Conservation (phyloP, 2,797 vertebrate genomes). For the Aratinga solstitialis region DNA sequence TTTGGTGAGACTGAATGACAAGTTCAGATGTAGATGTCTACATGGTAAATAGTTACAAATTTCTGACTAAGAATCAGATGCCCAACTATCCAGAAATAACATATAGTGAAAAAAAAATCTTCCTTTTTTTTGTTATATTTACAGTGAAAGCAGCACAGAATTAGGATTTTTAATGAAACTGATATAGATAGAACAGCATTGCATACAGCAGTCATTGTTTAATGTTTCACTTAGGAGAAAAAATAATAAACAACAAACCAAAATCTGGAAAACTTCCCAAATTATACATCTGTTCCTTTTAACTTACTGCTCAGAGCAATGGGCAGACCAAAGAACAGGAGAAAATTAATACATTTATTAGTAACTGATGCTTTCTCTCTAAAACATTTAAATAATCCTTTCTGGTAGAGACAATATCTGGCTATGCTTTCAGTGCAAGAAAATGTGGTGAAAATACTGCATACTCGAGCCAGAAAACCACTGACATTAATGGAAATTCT, state of each 20-base stretch:
- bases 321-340: not conserved
- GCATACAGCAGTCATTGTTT: not conserved
- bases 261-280: conserved; percentile 20
- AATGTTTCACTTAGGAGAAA: not conserved
- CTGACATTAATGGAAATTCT: not conserved
- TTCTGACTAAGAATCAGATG: not conserved
- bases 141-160: not conserved
- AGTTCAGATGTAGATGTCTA: not conserved
- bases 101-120: not conserved
- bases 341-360: not conserved
- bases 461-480: not conserved
- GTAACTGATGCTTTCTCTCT: not conserved
- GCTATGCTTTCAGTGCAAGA: not conserved
- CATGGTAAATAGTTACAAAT: not conserved
- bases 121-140: not conserved
- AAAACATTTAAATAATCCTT: not conserved
- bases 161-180: not conserved
- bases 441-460: not conserved
- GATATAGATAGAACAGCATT: not conserved
- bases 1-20: not conserved
- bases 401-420: not conserved
- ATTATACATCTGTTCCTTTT: conserved; percentile 30
- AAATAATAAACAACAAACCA: not conserved
- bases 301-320: conserved; percentile 5
- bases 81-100: not conserved